Percentiles rank a stretch among this genome's conserved stretches.
These are phyloP conservation scores for Spicauda simplicius DNA, from an alignment of 2,888 invertebrate species.

Conservation along the genomic window DNA sequence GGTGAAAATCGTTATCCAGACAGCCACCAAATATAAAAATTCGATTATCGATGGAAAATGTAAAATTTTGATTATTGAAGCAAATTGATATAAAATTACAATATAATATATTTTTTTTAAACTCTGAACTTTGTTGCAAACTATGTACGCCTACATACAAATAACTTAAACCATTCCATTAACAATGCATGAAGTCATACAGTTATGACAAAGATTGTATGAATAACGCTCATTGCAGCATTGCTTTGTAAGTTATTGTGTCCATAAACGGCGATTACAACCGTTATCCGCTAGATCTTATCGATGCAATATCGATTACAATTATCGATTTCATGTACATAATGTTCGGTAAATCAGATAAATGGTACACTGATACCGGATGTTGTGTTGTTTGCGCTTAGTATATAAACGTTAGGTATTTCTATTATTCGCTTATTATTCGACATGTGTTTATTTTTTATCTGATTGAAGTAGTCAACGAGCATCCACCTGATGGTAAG, in stretches of 20 bases:
- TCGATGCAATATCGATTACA: slow-evolving; percentile 30
- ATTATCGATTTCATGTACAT: slow-evolving; percentile 27
- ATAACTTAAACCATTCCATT: background rate
- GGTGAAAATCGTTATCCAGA: no score
- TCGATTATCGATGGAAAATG: no score
- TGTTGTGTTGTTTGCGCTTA: background rate
- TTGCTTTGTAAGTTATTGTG: slow-evolving; percentile 11
- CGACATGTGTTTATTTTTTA: no score
- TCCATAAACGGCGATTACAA: slow-evolving; percentile 8
- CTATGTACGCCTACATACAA: background rate
- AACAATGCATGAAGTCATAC: slow-evolving; percentile 4
- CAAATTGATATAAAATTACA: no score
- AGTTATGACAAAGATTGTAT: background rate
- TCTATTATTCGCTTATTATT: no score
- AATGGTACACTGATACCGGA: slow-evolving; percentile 10
- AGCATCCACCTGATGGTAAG: no score
- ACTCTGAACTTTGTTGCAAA: no score
- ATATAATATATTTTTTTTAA: no score
- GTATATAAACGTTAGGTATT: no score
- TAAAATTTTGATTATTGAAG: no score
- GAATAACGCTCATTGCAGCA: slow-evolving; percentile 13
- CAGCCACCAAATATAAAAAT: no score
- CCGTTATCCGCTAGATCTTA: slow-evolving; percentile 26
- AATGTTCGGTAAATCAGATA: slow-evolving; percentile 12
- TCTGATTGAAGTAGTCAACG: no score